Conservation (phyloP, 2,113 vertebrate species). For the Syngnathus scovelli region DNA sequence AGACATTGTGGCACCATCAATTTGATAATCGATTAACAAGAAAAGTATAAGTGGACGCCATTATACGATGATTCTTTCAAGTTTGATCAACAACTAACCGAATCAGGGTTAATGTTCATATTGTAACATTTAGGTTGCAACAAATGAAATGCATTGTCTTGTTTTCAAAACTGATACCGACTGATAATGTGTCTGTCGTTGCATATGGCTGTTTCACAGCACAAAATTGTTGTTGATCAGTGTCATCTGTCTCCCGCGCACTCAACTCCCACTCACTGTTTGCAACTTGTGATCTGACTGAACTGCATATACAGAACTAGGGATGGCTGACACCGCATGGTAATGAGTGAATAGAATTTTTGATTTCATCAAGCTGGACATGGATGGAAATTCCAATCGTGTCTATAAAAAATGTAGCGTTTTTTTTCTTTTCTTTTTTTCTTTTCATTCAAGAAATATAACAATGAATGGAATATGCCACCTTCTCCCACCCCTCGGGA, state of each 20-base stretch:
- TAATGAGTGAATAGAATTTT: neutral
- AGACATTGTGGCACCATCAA: constrained; percentile 32
- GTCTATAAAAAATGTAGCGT: neutral
- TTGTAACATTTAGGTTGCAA: constrained; percentile 13
- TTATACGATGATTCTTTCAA: constrained; percentile 53
- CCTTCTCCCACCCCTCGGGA: neutral
- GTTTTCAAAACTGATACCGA: neutral
- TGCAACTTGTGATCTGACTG: neutral
- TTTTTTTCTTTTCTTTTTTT: neutral
- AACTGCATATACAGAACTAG: neutral
- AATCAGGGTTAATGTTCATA: constrained; percentile 40
- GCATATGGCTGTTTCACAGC: neutral
- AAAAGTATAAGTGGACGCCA: constrained; percentile 35
- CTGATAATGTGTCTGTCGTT: neutral
- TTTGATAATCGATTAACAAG: constrained; percentile 39
- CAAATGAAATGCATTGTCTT: neutral
- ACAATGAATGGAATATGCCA: neutral
- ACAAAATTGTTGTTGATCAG: neutral
- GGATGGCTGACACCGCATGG: neutral
- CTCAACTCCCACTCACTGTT: neutral
- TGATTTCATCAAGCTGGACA: neutral
- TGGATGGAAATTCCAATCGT: neutral
- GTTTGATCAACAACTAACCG: constrained; percentile 34
- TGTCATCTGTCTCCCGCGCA: neutral
- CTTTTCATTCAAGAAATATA: neutral